Evolutionary conservation across 2,888 invertebrate species (phyloP).

Genomic region (Oxyscelio sp.): DNA sequence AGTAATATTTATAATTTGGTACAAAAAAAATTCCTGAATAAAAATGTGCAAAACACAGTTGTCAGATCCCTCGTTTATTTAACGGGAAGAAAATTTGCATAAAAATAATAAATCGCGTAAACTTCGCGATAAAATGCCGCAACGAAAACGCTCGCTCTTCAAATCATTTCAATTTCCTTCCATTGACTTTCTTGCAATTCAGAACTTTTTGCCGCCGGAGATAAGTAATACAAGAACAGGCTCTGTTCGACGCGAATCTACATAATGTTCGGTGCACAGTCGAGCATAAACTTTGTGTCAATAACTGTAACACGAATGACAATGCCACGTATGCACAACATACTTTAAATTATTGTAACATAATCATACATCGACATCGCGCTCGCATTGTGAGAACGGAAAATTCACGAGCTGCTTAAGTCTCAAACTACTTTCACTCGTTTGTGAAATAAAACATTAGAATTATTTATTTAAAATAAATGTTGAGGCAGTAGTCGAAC

Average conservation of each 20-base stretch:
- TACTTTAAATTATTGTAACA: conserved; percentile 59
- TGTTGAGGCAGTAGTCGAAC: conserved; percentile 23
- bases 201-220: conserved; percentile 15
- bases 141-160: conserved; percentile 33
- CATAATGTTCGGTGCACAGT: conserved; percentile 46
- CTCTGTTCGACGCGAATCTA: conserved; percentile 24
- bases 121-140: neutral
- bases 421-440: conserved; percentile 68
- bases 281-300: conserved; percentile 56
- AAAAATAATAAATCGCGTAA: too few relatives aligned
- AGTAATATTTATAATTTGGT: too few relatives aligned
- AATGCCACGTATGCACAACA: conserved; percentile 35
- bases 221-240: conserved; percentile 38
- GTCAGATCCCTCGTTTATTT: too few relatives aligned
- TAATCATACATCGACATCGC: conserved; percentile 49
- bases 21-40: too few relatives aligned
- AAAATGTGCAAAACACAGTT: too few relatives aligned
- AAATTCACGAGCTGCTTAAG: conserved; percentile 64
- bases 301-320: conserved; percentile 41
- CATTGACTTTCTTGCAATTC: conserved; percentile 47
- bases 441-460: conserved; percentile 46
- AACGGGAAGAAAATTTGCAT: too few relatives aligned
- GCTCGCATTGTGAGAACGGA: conserved; percentile 43
- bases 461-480: conserved; percentile 65
- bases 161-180: conserved; percentile 23